Evolutionary conservation across 2,113 vertebrate species (phyloP).

Genomic region (Pholis gunnellus): DNA sequence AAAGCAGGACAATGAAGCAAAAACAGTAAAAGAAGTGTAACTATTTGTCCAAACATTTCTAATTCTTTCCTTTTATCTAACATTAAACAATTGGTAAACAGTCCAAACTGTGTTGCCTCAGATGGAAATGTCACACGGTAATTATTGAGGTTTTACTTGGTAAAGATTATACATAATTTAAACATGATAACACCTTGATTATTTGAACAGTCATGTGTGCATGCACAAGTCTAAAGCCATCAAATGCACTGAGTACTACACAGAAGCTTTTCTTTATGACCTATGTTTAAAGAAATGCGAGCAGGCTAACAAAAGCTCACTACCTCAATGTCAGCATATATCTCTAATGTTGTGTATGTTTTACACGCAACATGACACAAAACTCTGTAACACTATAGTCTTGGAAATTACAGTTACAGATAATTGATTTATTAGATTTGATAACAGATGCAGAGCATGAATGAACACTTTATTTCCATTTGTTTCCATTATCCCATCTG

Average conservation of each 20-base stretch:
- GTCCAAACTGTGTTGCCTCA: neutral
- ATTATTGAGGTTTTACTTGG: neutral
- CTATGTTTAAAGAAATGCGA: neutral
- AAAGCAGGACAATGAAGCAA: slow-evolving; percentile 8
- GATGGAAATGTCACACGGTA: neutral
- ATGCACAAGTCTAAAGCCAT: neutral
- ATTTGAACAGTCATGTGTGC: neutral
- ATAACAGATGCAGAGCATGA: neutral
- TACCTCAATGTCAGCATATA: neutral
- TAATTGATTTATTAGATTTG: neutral
- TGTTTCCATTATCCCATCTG: neutral
- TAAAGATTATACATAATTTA: neutral
- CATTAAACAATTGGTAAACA: neutral
- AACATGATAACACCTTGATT: neutral
- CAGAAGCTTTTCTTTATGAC: neutral
- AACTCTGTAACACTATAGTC: neutral
- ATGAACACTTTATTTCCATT: neutral
- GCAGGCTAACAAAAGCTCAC: neutral
- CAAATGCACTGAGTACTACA: neutral
- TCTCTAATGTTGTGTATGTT: neutral
- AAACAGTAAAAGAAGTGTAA: neutral
- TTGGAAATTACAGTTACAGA: neutral
- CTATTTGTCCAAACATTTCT: neutral
- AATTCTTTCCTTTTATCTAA: neutral
- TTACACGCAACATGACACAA: neutral